Evolutionary conservation across 2,797 vertebrate genomes (phyloP), one percentile per base, ranked within the genome.

Genomic region (Mycteria americana): DNA sequence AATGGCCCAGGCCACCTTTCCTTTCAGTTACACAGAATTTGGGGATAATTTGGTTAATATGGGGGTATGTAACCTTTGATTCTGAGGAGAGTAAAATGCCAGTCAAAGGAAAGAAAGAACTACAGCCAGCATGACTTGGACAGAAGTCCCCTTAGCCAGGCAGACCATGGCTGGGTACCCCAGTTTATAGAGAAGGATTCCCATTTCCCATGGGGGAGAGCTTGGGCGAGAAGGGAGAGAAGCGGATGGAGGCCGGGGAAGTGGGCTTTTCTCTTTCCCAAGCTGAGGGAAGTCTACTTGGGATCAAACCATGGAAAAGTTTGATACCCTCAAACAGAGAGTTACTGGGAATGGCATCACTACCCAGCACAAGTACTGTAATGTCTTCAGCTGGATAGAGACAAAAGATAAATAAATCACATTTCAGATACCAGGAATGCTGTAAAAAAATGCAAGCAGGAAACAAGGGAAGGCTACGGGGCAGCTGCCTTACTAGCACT

Each of bases 221-320:
- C 43, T 8, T 50, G 37, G 2, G 3, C 12, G 3, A n/a, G 53
- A 31, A 69, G 30, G 8, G 13, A 27, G 6, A 84, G 17, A 73
- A 30, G 21, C 64, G 9, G 33, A 21, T 22, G 10, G 23, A 64
- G 7, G 27, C 13, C 0, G 0, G 7, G 10, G 45, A 62, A 16
- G 14, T 21, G 30, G 18, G 8, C 4, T 46, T 59, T 79, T 9
- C 11, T 86, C 62, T 83, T 75, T 78, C 18, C 27, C 12, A 65
- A 63, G 8, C 19, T 54, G 35, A 57, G 60, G 33, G 15, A 81
- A 53, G 25, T 64, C 77, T 11, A 2, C 39, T 35, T 86, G 62
- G 33, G 28, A 25, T 85, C 31, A 74, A 46, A 31, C 24, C 4
- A 5, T 39, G 37, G 63, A 33, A 77, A 54, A 15, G 7, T n/a